These are phyloP conservation scores for Pyrgus malvae DNA, from an alignment of 2,888 invertebrate genomes.

Conservation along the genomic window DNA sequence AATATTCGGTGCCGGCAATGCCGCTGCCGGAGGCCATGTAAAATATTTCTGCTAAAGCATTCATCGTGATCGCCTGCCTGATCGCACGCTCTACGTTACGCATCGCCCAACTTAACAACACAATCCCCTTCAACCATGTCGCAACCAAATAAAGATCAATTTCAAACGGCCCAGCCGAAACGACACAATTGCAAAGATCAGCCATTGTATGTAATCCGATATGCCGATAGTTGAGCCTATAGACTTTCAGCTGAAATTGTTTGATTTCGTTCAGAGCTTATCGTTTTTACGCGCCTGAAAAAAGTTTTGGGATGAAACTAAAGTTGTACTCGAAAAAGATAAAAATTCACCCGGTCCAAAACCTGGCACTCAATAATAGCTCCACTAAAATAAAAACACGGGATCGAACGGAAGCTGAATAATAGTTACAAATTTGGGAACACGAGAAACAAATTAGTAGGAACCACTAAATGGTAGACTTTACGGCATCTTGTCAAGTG, in stretches of 20 bases:
- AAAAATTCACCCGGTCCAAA: constrained; percentile 14
- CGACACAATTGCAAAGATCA: constrained; percentile 50
- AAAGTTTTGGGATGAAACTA: constrained; percentile 5
- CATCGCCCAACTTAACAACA: constrained; percentile 49
- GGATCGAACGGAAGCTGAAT: constrained; percentile 16
- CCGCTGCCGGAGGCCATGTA: constrained; percentile 74
- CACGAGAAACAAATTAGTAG: constrained; percentile 74
- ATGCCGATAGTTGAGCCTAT: constrained; percentile 66
- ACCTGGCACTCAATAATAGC: constrained; percentile 11
- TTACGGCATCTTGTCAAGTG: constrained; percentile 53
- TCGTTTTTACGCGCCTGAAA: constrained; percentile 34
- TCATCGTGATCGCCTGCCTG: constrained; percentile 77
- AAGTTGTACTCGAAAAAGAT: constrained; percentile 12
- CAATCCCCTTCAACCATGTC: constrained; percentile 43
- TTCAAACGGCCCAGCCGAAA: constrained; percentile 33
- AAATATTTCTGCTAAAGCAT: constrained; percentile 81
- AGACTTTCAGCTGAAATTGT: constrained; percentile 63
- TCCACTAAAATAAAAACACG: constrained; percentile 18
- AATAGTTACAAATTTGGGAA: constrained; percentile 69
- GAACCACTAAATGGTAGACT: constrained; percentile 39
- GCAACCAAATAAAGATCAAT: constrained; percentile 44
- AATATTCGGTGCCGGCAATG: constrained; percentile 70
- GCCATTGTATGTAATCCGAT: constrained; percentile 72
- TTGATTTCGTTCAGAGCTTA: constrained; percentile 57
- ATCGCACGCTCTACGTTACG: constrained; percentile 64